Evolutionary conservation across 2,113 vertebrate genomes (phyloP).

Genomic region (Pelvicachromis taeniatus): DNA sequence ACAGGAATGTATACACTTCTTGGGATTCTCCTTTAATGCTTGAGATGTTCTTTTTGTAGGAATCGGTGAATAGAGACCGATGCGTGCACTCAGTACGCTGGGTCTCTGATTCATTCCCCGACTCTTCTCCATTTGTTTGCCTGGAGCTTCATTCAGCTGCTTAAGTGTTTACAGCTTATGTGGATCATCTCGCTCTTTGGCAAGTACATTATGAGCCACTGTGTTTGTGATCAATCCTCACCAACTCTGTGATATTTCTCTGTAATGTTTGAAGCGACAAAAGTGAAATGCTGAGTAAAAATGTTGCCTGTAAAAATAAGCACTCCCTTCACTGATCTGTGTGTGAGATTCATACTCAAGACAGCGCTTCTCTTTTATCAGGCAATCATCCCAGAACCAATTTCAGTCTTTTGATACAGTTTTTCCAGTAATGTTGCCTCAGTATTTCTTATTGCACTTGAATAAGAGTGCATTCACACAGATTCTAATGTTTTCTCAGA

Average conservation of each 20-base stretch:
- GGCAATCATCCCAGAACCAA: not conserved
- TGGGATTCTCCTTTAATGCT: not conserved
- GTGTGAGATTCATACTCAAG: not conserved
- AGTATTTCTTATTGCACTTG: not conserved
- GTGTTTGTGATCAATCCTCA: not conserved
- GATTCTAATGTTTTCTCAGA: not conserved
- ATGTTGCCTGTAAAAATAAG: not conserved
- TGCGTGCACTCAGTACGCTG: not conserved
- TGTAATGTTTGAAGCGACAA: not conserved
- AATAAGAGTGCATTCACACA: not conserved
- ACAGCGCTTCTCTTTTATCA: not conserved
- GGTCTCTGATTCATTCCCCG: not conserved
- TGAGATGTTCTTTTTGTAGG: not conserved
- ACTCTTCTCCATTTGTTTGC: not conserved
- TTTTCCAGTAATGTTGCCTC: not conserved
- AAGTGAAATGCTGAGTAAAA: slow-evolving; percentile 14
- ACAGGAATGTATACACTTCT: not conserved
- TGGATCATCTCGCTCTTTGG: not conserved
- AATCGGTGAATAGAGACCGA: not conserved
- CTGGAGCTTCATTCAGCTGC: not conserved
- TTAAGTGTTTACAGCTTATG: too few relatives aligned
- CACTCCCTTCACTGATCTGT: not conserved
- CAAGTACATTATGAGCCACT: not conserved
- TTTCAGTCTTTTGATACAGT: not conserved
- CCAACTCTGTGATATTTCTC: not conserved